A percentile compares a stretch with the other conserved stretches of the same genome.
phyloP scores from a whole-genome alignment of 2,888 invertebrate species.

The Hoplodrina ambigua region DNA sequence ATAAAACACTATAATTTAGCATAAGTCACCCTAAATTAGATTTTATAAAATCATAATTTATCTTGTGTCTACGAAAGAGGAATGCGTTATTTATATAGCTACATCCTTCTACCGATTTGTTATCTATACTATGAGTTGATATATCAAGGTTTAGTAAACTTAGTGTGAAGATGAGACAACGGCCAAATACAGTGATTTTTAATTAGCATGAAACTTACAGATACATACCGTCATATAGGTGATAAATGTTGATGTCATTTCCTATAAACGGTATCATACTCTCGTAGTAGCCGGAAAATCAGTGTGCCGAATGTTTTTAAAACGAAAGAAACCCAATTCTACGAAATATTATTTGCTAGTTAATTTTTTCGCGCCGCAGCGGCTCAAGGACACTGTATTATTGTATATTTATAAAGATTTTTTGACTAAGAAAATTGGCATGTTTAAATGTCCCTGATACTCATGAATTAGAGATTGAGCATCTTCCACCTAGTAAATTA shows the following conservation, averaged over 20 bases:
- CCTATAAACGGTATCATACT: slow-evolving; percentile 70
- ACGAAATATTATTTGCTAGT: background rate
- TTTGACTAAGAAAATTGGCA: no score
- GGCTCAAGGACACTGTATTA: no score
- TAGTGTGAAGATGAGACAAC: slow-evolving; percentile 46
- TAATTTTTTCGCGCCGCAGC: background rate
- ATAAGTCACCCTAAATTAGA: no score
- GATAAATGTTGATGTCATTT: slow-evolving; percentile 81
- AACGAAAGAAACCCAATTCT: background rate
- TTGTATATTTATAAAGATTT: no score
- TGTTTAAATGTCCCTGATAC: no score
- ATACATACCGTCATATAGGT: slow-evolving; percentile 65
- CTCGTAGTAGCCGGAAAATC: background rate
- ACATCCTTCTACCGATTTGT: slow-evolving; percentile 52
- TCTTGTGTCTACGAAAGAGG: background rate
- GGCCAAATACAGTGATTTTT: slow-evolving; percentile 64
- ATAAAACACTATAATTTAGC: no score
- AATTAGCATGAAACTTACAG: slow-evolving; percentile 72
- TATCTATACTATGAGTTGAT: slow-evolving; percentile 24
- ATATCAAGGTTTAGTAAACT: slow-evolving; percentile 51
- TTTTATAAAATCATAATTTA: background rate
- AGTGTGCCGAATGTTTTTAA: slow-evolving; percentile 17
- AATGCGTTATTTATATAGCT: slow-evolving; percentile 27
- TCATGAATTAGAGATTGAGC: no score
- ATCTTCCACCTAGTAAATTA: no score